Evolutionary conservation across 2,113 vertebrate genomes (phyloP).

Genomic region (Gambusia affinis): DNA sequence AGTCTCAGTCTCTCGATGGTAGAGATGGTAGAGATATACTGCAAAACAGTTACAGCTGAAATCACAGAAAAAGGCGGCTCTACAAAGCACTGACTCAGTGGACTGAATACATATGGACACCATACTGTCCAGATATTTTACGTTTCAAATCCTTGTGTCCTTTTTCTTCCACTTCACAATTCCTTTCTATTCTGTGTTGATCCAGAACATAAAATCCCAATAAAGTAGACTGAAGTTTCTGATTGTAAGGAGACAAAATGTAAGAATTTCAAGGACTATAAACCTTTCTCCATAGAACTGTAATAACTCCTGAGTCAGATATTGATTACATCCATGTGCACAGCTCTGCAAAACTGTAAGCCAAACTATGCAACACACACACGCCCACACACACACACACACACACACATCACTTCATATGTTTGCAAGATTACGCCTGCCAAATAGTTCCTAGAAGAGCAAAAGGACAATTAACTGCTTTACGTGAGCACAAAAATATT

Average conservation of each 20-base stretch:
- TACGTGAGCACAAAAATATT: conserved; percentile 19
- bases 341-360: neutral
- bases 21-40: neutral
- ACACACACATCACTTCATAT: neutral
- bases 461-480: conserved; percentile 5
- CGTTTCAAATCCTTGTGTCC: too few relatives aligned
- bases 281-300: neutral
- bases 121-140: too few relatives aligned
- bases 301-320: conserved; percentile 3
- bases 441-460: conserved; percentile 12
- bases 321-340: conserved; percentile 46
- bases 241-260: neutral
- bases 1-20: too few relatives aligned
- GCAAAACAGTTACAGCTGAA: neutral
- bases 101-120: too few relatives aligned
- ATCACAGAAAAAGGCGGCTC: too few relatives aligned
- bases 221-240: neutral
- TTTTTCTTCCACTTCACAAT: neutral
- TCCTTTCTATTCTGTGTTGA: neutral
- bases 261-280: neutral
- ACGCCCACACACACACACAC: too few relatives aligned
- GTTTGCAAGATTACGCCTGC: neutral
- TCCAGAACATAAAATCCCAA: neutral
- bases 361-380: conserved; percentile 13
- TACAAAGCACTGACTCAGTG: too few relatives aligned